Base-by-base conservation (phyloP, 2,888 invertebrate species). In the Gymnocheta viridis region DNA sequence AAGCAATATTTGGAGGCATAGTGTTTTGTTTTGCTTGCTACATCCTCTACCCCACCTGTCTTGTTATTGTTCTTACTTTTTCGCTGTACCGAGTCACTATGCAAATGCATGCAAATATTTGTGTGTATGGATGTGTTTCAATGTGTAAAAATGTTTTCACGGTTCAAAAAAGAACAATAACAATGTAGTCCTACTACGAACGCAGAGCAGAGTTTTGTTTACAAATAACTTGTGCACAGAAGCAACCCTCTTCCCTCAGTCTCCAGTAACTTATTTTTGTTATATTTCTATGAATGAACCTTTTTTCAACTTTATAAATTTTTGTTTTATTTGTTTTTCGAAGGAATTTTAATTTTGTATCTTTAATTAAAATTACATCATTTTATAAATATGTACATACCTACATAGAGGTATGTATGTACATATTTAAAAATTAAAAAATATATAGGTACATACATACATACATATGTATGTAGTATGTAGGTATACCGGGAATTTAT, bases 161-260 rank as follows among this genome's bases (percentile, higher is more conserved):
- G 78, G 78, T 60, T 78, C 70, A 78, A 77, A 60, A 78, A 69
- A 38, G 60, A 78, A 51, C 60, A 69, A 60, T 41, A 69, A 78
- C 27, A 51, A 54, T 44, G 44, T 22, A 24, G 12, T 41, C 62
- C 6, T 76, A 76, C 67, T 81, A 69, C 58, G 67, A 73, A 41
- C 60, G 66, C 60, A 60, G 51, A 60, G 66, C 60, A 60, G 51
- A 60, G 51, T 69, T 67, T 81, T 81, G 81, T 76, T 69, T 82
- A 76, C 81, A 76, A 69, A 76, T 73, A 70, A 51, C 51, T 62
- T 67, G 51, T 35, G 38, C 38, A 51, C 14, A 32, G 19, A 49
- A 49, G 14, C 12, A 27, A 19, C 5, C 14, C 27, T 27, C 4
- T 24, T 17, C 12, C 17, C 12, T 19, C 17, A 12, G 14, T 69